phyloP scores from a whole-genome alignment of 2,797 vertebrate genomes.

The Sebastes kiyomatsui region DNA sequence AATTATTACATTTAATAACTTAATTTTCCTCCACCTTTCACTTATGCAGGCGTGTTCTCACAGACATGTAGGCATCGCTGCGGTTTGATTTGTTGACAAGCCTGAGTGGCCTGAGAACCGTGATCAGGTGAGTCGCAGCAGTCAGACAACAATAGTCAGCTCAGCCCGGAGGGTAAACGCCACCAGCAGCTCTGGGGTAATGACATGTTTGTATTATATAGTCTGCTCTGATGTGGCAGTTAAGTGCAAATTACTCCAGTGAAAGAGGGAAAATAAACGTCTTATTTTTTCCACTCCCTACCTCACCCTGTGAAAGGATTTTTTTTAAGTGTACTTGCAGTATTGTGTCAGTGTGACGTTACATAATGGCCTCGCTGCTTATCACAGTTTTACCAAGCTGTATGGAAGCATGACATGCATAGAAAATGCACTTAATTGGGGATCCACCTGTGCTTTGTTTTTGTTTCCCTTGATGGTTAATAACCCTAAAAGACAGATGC shows the following conservation, averaged over 20 bases:
- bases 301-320: conserved; percentile 7
- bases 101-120: conserved; percentile 50
- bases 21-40: not conserved
- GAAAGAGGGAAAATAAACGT: conserved; percentile 50
- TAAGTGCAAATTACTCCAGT: conserved; percentile 77
- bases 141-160: conserved; percentile 53
- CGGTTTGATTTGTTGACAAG: conserved; percentile 65
- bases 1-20: conserved; percentile 30
- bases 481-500: conserved; percentile 22
- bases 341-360: conserved; percentile 34
- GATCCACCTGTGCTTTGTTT: conserved; percentile 36
- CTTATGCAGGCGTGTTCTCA: not conserved
- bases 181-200: conserved; percentile 74
- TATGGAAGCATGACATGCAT: conserved; percentile 4
- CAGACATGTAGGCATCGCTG: conserved; percentile 2
- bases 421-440: conserved; percentile 22
- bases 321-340: conserved; percentile 9
- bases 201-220: conserved; percentile 79
- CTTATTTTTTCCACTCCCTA: not conserved
- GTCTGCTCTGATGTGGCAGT: conserved; percentile 80
- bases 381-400: conserved; percentile 8
- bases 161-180: conserved; percentile 67
- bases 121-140: conserved; percentile 69
- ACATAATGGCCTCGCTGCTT: conserved; percentile 32
- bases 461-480: conserved; percentile 28